Conservation (phyloP, 2,888 invertebrate genomes). For the Eledona agricola region DNA sequence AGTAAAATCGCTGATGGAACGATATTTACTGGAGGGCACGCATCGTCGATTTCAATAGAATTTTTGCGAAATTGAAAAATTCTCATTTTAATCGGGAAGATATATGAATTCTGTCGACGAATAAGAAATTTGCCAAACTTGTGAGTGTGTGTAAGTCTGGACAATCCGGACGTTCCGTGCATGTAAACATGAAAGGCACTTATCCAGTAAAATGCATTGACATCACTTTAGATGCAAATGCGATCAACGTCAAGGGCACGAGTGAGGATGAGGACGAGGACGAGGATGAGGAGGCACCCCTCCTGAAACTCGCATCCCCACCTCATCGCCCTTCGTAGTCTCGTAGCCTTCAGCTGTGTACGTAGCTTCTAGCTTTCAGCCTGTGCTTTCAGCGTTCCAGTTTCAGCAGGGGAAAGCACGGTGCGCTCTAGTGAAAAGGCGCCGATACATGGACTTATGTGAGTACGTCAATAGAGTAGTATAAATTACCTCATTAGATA, state of each 20-base stretch:
- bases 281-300: slow-evolving; percentile 29
- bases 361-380: too few relatives aligned
- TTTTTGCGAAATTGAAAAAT: slow-evolving; percentile 5
- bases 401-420: slow-evolving; percentile 44
- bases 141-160: slow-evolving; percentile 10
- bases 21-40: background rate
- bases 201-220: slow-evolving; percentile 37
- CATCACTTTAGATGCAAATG: slow-evolving; percentile 44
- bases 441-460: slow-evolving; percentile 46
- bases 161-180: slow-evolving; percentile 23
- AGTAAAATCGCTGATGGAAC: background rate
- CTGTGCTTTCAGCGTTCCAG: slow-evolving; percentile 43
- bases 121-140: slow-evolving; percentile 1
- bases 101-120: too few relatives aligned
- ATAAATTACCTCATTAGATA: slow-evolving; percentile 32
- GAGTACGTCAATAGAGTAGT: slow-evolving; percentile 45
- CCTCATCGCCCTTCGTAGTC: slow-evolving; percentile 38
- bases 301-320: slow-evolving; percentile 39
- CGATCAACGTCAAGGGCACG: slow-evolving; percentile 44
- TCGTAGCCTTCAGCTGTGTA: slow-evolving; percentile 43
- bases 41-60: background rate
- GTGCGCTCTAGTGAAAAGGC: slow-evolving; percentile 41
- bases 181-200: slow-evolving; percentile 29
- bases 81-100: slow-evolving; percentile 11
- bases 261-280: slow-evolving; percentile 26